A percentile compares a stretch with the other conserved stretches of the same genome.
These are phyloP conservation scores for Conus betulinus DNA, from an alignment of 1,140 invertebrate species.

Conservation along the genomic window DNA sequence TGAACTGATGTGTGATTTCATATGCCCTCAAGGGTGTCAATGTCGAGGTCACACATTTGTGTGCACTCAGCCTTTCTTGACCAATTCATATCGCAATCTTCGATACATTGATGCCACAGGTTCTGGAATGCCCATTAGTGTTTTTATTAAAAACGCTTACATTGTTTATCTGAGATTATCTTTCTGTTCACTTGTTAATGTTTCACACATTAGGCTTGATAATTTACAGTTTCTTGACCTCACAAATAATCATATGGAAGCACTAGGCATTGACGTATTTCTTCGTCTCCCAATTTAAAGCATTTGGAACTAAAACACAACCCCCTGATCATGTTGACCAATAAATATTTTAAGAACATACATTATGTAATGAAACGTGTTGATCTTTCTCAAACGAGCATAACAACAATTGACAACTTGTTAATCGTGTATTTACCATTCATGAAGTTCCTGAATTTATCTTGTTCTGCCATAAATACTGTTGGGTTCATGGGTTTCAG, in stretches of 20 bases:
- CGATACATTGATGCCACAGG: neutral
- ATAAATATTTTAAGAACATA: neutral
- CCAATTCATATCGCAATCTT: neutral
- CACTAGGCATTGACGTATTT: neutral
- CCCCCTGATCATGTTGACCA: neutral
- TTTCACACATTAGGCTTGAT: neutral
- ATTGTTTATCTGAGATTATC: neutral
- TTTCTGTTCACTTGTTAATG: neutral
- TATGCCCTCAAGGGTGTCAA: neutral
- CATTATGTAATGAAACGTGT: neutral
- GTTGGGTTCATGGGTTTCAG: neutral
- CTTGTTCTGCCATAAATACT: neutral
- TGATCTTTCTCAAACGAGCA: neutral
- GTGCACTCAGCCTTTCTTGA: neutral
- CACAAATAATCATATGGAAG: neutral
- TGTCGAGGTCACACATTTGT: neutral
- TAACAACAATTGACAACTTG: neutral
- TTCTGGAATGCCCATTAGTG: neutral
- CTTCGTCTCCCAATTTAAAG: neutral
- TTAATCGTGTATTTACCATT: neutral
- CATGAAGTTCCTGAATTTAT: neutral
- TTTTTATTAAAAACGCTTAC: neutral
- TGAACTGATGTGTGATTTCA: constrained; percentile 5
- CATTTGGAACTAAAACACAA: neutral
- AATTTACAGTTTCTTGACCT: constrained; percentile 3